Evolutionary conservation across 2,888 invertebrate species (phyloP), one percentile per base, ranked within the genome.

Genomic region (Xestoiulus laeticollis): DNA sequence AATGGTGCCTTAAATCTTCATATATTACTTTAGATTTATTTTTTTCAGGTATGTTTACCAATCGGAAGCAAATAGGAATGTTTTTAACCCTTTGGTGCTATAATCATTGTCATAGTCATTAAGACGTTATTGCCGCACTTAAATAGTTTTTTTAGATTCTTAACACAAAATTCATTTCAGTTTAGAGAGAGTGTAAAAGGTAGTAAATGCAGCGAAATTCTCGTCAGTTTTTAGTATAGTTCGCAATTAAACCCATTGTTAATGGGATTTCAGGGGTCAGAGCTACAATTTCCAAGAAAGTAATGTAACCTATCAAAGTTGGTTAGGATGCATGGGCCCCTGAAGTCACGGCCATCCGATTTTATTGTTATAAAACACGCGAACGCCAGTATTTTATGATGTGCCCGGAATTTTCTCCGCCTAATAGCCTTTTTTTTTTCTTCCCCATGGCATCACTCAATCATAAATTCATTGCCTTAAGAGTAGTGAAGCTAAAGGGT

Each of bases 221-320:
- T 8, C 68, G 3, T 68, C 8, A 8, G 19, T 68, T 68, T 68
- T 19, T 68, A n/a, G 59, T 6, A n/a, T n/a, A 19, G 19, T 68
- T n/a, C 26, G 26, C 68, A 68, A 68, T 68, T 26, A 68, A 68
- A 68, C 26, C n/a, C 8, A 22, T 12, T 26, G 68, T 68, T 68
- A 26, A 68, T 68, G 26, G 22, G 68, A 68, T 68, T 68, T 68
- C n/a, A 68, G 26, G 68, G 68, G 68, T 68, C 68, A 68, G 68
- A 22, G 68, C 6, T 1, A 19, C 22, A 68, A 8, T 68, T 68
- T 68, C 68, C 26, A 4, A 68, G 68, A 68, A 68, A 68, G 68
- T 68, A 26, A n/a, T n/a, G n/a, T 8, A n/a, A 68, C n/a, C 68
- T 10, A 68, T 8, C n/a, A 8, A 68, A 26, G 26, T 26, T 22